Percentiles rank a stretch among this genome's conserved stretches.
Conservation (phyloP, 2,797 vertebrate species). For the Sandelia bainsii region DNA sequence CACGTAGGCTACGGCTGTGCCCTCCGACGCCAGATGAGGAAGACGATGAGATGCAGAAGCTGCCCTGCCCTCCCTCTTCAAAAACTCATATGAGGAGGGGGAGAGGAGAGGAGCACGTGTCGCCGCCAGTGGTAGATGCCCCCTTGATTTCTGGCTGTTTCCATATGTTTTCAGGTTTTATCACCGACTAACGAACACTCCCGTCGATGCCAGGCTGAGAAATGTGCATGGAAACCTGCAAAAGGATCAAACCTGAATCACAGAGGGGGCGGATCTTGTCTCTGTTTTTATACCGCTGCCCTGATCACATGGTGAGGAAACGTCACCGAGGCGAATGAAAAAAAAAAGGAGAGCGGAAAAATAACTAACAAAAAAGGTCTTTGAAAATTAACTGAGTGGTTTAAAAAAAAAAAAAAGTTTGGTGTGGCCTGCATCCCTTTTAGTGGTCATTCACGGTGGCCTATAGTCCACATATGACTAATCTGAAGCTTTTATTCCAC, state of each 20-base stretch:
- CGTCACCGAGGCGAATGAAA: constrained; percentile 76
- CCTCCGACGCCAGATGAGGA: constrained; percentile 67
- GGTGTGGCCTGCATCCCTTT: constrained; percentile 62
- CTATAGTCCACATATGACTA: constrained; percentile 47
- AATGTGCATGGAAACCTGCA: constrained; percentile 65
- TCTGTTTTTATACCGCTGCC: constrained; percentile 82
- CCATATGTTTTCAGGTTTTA: constrained; percentile 73
- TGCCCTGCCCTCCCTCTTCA: constrained; percentile 75
- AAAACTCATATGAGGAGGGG: constrained; percentile 74
- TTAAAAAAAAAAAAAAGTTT: constrained; percentile 49
- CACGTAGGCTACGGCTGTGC: constrained; percentile 56
- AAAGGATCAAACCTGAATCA: constrained; percentile 86
- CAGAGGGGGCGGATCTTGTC: constrained; percentile 87
- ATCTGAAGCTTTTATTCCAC: constrained; percentile 44
- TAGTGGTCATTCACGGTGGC: constrained; percentile 60
- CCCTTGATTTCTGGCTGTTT: constrained; percentile 64
- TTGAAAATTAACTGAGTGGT: constrained; percentile 72
- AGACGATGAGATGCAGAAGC: constrained; percentile 61
- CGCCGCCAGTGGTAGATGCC: constrained; percentile 59
- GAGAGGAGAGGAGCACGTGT: constrained; percentile 66
- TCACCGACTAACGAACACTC: constrained; percentile 45
- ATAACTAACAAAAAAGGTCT: constrained; percentile 63
- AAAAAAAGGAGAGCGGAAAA: constrained; percentile 49
- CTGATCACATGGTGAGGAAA: constrained; percentile 87
- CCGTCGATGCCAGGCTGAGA: constrained; percentile 46